phyloP scores from a whole-genome alignment of 2,888 invertebrate genomes.

The Rosalia funebris region DNA sequence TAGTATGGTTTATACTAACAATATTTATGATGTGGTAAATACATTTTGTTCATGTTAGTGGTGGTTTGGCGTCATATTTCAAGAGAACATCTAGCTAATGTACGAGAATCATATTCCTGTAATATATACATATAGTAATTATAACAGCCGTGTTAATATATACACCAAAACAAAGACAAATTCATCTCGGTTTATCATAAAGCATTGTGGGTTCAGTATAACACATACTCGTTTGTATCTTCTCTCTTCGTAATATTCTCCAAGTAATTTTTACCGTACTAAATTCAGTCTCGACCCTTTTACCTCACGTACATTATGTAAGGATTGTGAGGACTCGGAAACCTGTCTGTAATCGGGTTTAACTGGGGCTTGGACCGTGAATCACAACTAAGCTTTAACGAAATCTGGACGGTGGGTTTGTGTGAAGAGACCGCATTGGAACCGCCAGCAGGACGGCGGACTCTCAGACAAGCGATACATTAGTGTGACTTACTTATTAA shows the following conservation, averaged over 20 bases:
- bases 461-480: slow-evolving; percentile 46
- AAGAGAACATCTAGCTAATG: too few species aligned
- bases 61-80: too few species aligned
- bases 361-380: slow-evolving; percentile 47
- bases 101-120: too few species aligned
- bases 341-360: slow-evolving; percentile 51
- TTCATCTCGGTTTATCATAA: too few species aligned
- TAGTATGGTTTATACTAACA: too few species aligned
- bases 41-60: too few species aligned
- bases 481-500: slow-evolving; percentile 51
- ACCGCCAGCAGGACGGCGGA: slow-evolving; percentile 37
- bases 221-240: too few species aligned
- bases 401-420: slow-evolving; percentile 44
- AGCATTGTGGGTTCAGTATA: too few species aligned
- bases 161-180: too few species aligned
- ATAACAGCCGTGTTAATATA: too few species aligned
- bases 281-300: slow-evolving; percentile 45
- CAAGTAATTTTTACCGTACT: slow-evolving; percentile 18
- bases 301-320: slow-evolving; percentile 52
- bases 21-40: too few species aligned
- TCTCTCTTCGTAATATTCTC: background rate
- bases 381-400: slow-evolving; percentile 49
- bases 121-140: too few species aligned
- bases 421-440: slow-evolving; percentile 43
- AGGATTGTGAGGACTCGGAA: slow-evolving; percentile 41